These are phyloP conservation scores for Drosophila trapezifrons DNA, from an alignment of 1,140 invertebrate species.

Conservation along the genomic window DNA sequence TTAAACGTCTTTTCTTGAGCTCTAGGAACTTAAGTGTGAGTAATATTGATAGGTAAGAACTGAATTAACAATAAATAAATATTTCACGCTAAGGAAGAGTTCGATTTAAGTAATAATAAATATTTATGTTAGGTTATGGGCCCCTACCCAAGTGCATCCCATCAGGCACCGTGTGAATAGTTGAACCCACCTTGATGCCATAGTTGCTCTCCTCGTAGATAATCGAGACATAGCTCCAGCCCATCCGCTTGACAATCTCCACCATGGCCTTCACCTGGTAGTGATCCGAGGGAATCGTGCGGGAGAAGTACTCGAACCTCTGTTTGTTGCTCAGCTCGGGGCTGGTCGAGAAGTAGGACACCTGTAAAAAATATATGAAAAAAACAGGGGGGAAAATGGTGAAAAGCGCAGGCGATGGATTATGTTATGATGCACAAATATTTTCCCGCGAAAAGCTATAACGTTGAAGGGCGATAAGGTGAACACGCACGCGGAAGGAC, in stretches of 20 bases:
- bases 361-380: constrained; percentile 86
- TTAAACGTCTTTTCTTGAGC: too few relatives aligned
- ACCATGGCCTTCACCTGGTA: constrained; percentile 98
- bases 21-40: too few relatives aligned
- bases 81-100: too few relatives aligned
- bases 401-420: constrained; percentile 2
- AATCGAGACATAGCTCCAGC: constrained; percentile 97
- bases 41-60: too few relatives aligned
- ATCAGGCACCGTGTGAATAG: too few relatives aligned
- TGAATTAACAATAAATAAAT: neutral
- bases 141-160: too few relatives aligned
- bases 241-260: constrained; percentile 93
- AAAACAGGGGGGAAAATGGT: neutral
- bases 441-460: constrained; percentile 13
- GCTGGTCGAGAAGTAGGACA: constrained; percentile 98
- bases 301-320: constrained; percentile 96
- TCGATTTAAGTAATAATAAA: too few relatives aligned
- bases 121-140: too few relatives aligned
- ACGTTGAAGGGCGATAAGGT: constrained; percentile 9
- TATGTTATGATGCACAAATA: constrained; percentile 13
- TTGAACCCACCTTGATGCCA: constrained; percentile 92
- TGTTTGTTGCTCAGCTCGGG: constrained; percentile 97
- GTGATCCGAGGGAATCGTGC: constrained; percentile 97
- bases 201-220: constrained; percentile 99
- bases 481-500: too few relatives aligned